Evolutionary conservation across 2,888 invertebrate species (phyloP), one percentile per base, ranked within the genome.

Genomic region (Eumacrocentrus americanus): DNA sequence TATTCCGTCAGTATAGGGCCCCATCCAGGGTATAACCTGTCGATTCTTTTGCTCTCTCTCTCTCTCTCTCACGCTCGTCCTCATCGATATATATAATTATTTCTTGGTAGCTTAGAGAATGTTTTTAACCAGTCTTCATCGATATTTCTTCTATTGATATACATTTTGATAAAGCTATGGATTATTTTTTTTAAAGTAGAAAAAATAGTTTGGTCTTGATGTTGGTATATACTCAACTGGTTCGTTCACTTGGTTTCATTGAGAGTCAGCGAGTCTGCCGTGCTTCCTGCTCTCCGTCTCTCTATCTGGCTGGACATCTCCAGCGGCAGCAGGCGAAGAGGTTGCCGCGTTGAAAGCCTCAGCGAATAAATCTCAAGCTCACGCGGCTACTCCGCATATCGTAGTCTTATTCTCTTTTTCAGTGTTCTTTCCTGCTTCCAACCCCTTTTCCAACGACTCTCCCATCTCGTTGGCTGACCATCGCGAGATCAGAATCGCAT

Each of bases 271-370:
- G 69, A 70, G 72, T 69, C 71, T 72, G 68, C 70, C 65, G 68
- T 65, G 74, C 76, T 78, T 75, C 78, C 76, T 76, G 74, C 71
- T 75, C 73, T 73, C 69, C 58, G 66, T 67, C 63, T 70, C 67
- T 65, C 71, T 79, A 78, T 79, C 79, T 73, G 58, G 54, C 67
- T 68, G 73, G 74, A 71, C 76, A 79, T 80, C 79, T 75, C 67
- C 59, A 59, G 69, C 65, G 60, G 63, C 68, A 62, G 62, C 66
- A 60, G 63, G 64, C 16, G 29, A 40, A 18, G 25, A 63, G 58
- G 65, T 68, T 60, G 64, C 56, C 58, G 55, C 54, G 23, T 47
- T 56, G 14, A 46, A 51, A 58, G 38, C 61, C 59, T 59, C 57
- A 46, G 47, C 63, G 64, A 64, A 64, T 64, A 64, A 64, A 64